Percentiles rank a stretch among this genome's conserved stretches.
Conservation (phyloP, 2,113 vertebrate genomes). For the Pelvicachromis taeniatus region DNA sequence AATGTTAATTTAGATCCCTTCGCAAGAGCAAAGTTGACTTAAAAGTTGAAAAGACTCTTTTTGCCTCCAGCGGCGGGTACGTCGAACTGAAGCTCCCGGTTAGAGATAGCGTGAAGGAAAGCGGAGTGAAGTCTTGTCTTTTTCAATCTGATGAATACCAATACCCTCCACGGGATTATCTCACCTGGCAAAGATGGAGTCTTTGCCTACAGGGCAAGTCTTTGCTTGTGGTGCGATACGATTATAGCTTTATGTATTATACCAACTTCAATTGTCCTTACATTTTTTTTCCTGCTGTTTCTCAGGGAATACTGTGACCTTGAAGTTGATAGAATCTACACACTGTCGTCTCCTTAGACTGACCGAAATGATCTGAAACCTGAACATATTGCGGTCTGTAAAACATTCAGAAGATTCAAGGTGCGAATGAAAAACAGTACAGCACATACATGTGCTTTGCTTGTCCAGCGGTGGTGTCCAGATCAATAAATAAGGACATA, state of each 20-base stretch:
- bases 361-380: background rate
- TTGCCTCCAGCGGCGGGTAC: background rate
- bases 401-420: background rate
- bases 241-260: background rate
- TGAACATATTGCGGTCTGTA: background rate
- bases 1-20: constrained; percentile 31
- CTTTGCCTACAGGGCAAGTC: constrained; percentile 9
- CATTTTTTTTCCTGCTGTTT: background rate
- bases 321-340: background rate
- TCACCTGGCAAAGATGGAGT: constrained; percentile 4
- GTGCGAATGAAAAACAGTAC: background rate
- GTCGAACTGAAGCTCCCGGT: background rate
- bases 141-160: constrained; percentile 22
- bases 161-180: constrained; percentile 21
- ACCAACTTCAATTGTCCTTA: background rate
- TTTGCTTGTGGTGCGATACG: background rate
- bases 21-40: background rate
- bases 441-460: background rate
- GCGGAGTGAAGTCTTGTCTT: constrained; percentile 19
- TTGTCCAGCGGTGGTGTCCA: background rate
- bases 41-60: constrained; percentile 11
- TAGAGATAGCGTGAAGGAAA: background rate
- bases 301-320: background rate
- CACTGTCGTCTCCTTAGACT: background rate
- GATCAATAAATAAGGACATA: background rate